phyloP scores from a whole-genome alignment of 1,140 invertebrate species.

The Brachionus sp. region DNA sequence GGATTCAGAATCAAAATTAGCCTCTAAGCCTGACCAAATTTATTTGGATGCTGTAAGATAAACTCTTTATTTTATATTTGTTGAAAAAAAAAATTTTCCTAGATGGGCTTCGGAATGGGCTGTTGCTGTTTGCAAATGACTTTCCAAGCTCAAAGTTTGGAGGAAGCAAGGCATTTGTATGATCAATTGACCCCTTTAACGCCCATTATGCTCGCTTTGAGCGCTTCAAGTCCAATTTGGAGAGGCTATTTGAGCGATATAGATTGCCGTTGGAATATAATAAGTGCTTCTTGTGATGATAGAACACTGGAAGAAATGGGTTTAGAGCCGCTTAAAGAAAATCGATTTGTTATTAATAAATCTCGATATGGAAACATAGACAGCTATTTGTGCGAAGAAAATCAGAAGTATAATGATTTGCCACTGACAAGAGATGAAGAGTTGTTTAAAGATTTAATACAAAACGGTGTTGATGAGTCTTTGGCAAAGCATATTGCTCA shows the following conservation, averaged over 20 bases:
- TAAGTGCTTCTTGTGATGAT: conserved; percentile 89
- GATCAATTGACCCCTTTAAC: conserved; percentile 94
- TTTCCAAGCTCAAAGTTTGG: conserved; percentile 88
- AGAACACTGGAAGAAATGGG: conserved; percentile 89
- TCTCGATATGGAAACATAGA: conserved; percentile 96
- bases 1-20: neutral
- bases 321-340: conserved; percentile 53
- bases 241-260: conserved; percentile 86
- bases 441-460: conserved; percentile 74
- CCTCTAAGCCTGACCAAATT: conserved; percentile 68
- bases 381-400: conserved; percentile 83
- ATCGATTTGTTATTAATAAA: conserved; percentile 80
- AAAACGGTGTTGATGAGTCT: conserved; percentile 78
- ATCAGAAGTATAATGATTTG: conserved; percentile 86
- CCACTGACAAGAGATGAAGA: conserved; percentile 78
- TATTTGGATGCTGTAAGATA: conserved; percentile 77
- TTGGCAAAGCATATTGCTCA: conserved; percentile 93
- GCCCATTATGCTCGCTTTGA: conserved; percentile 95
- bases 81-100: neutral
- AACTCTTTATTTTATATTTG: neutral
- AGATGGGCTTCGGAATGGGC: conserved; percentile 99
- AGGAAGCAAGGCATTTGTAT: conserved; percentile 88
- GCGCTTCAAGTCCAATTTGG: conserved; percentile 89
- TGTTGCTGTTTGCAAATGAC: conserved; percentile 89
- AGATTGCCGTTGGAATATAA: conserved; percentile 95